Evolutionary conservation across 1,140 invertebrate genomes (phyloP).

Genomic region (Pinna nobilis): DNA sequence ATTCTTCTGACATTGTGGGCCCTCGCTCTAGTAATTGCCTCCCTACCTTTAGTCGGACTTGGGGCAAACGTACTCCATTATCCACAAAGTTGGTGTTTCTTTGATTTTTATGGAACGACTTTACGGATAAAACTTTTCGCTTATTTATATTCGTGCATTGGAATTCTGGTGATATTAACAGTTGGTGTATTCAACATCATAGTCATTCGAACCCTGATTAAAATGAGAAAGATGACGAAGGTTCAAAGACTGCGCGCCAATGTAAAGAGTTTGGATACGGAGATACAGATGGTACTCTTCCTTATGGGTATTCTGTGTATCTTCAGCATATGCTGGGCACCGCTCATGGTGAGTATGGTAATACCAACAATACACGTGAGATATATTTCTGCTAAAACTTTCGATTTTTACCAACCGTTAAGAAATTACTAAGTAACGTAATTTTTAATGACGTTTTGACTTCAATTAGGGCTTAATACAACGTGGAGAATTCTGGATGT

Average conservation of each 20-base stretch:
- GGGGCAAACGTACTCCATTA: conserved; percentile 67
- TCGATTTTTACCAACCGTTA: no score
- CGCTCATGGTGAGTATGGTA: conserved; percentile 73
- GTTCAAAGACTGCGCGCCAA: neutral
- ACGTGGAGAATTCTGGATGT: no score
- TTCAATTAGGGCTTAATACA: no score
- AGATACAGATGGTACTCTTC: conserved; percentile 74
- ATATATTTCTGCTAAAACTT: no score
- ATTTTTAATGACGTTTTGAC: no score
- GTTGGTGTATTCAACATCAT: conserved; percentile 52
- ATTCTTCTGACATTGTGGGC: no score
- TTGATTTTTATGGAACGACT: conserved; percentile 61
- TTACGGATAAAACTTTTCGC: conserved; percentile 53
- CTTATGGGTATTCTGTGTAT: conserved; percentile 72
- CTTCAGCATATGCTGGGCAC: conserved; percentile 73
- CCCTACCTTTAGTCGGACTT: conserved; percentile 71
- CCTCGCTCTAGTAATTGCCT: conserved; percentile 58
- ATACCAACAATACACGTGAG: no score
- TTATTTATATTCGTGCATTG: conserved; percentile 62
- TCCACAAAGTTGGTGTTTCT: conserved; percentile 75
- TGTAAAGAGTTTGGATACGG: conserved; percentile 41
- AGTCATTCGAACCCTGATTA: conserved; percentile 1
- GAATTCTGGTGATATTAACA: conserved; percentile 60
- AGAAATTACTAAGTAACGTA: no score
- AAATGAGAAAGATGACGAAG: neutral